Evolutionary conservation across 2,888 invertebrate genomes (phyloP), one percentile per base, ranked within the genome.

Genomic region (Didymodactylos carnosus): DNA sequence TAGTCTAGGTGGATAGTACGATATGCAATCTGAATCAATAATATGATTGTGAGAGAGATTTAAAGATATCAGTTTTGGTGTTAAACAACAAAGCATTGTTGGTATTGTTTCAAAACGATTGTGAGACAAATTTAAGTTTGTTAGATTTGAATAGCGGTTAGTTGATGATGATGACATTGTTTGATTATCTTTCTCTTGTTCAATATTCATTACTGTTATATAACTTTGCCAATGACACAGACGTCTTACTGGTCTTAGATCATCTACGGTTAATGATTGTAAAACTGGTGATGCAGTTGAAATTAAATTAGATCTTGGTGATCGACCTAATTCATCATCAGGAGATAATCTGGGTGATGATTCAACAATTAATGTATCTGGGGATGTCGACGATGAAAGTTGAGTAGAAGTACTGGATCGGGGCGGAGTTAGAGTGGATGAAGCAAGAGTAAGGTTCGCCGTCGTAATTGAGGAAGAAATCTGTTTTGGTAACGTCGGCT

Each of bases 21-120:
- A 91, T 73, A 94, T 90, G 80, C 89, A 89, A 3, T 92, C 92
- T 88, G 93, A 89, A 73, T 81, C 79, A 39, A 78, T 80, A 39
- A 87, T 78, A 76, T 89, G 89, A 83, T 97, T 97, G 80, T 91
- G 91, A 0, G 93, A 89, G 87, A 98, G 88, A 81, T 94, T 94
- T 23, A 98, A 87, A 49, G 91, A 86, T 0, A 91, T 89, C 39
- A 98, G 86, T 78, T 88, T 88, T 0, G 92, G 90, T 8, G 92
- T 94, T 75, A 92, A 86, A 81, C 98, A 98, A 3, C 95, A 90
- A 49, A 98, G 84, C 69, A 91, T 90, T 2, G 88, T 87, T 0
- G 97, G 97, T 76, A 95, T 88, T 78, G 88, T 88, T 41, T 89
- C 88, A 82, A 97, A 92, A 78, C 90, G 87, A 86, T 95, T 95